Conservation (phyloP, 2,888 invertebrate species). For the Eustalomyia histrio region DNA sequence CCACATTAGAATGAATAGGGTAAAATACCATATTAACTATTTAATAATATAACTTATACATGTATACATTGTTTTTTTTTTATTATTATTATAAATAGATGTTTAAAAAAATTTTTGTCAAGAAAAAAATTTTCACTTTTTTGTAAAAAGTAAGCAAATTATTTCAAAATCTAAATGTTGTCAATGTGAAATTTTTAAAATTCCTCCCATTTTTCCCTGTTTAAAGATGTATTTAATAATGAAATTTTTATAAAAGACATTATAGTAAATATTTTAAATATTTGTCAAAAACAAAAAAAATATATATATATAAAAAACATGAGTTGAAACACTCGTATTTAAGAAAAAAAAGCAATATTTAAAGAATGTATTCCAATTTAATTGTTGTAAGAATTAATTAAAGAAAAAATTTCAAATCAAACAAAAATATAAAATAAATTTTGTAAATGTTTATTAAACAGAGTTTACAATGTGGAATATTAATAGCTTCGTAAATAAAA, state of each 20-base stretch:
- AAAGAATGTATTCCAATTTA: conserved; percentile 50
- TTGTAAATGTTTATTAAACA: conserved; percentile 23
- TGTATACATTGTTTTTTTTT: conserved; percentile 18
- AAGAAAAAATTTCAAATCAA: conserved; percentile 6
- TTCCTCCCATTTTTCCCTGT: conserved; percentile 35
- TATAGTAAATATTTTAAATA: conserved; percentile 48
- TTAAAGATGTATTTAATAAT: conserved; percentile 18
- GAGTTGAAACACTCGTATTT: conserved; percentile 35
- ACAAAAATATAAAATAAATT: background rate
- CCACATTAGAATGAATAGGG: conserved; percentile 54
- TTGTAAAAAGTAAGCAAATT: conserved; percentile 11
- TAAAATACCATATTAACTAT: conserved; percentile 27
- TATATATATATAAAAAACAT: background rate
- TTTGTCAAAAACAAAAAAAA: conserved; percentile 26
- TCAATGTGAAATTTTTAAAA: conserved; percentile 52
- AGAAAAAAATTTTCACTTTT: conserved; percentile 30
- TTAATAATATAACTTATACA: conserved; percentile 24
- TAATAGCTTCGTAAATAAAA: background rate
- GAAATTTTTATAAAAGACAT: conserved; percentile 51
- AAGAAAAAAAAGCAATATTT: conserved; percentile 61
- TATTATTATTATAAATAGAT: conserved; percentile 23
- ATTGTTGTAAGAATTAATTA: conserved; percentile 42
- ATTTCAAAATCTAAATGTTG: conserved; percentile 57
- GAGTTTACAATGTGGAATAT: conserved; percentile 27
- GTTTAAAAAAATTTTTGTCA: conserved; percentile 41